Evolutionary conservation across 2,797 vertebrate genomes (phyloP).

Genomic region (Onychomys arenicola): DNA sequence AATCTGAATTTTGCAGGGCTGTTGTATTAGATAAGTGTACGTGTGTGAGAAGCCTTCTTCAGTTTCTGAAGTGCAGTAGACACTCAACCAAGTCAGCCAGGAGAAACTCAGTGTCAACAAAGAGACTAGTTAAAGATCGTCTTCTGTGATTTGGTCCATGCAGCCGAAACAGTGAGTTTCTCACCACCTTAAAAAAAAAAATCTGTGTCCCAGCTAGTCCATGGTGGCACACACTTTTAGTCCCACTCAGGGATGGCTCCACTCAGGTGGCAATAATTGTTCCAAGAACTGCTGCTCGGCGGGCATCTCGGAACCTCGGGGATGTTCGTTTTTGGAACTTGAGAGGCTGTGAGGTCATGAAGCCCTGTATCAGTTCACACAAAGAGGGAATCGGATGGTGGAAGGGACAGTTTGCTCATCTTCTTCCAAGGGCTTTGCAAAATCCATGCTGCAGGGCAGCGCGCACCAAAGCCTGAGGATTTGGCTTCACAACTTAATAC

Average conservation of each 20-base stretch:
- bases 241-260: no score
- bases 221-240: no score
- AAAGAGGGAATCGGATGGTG: not conserved
- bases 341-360: not conserved
- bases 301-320: not conserved
- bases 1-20: not conserved
- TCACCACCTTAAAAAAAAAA: constrained; percentile 42
- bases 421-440: constrained; percentile 11
- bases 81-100: not conserved
- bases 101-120: not conserved
- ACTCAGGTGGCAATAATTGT: not conserved
- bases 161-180: not conserved
- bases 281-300: not conserved
- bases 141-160: not conserved
- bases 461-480: not conserved
- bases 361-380: not conserved
- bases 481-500: not conserved
- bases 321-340: not conserved
- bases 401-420: not conserved
- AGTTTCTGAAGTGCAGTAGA: not conserved
- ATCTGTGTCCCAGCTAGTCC: not conserved
- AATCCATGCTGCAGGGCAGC: not conserved
- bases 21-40: not conserved
- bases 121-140: not conserved
- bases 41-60: not conserved